Evolutionary conservation across 2,797 vertebrate species (phyloP), one percentile per base, ranked within the genome.

Genomic region (Darevskia nairensis): DNA sequence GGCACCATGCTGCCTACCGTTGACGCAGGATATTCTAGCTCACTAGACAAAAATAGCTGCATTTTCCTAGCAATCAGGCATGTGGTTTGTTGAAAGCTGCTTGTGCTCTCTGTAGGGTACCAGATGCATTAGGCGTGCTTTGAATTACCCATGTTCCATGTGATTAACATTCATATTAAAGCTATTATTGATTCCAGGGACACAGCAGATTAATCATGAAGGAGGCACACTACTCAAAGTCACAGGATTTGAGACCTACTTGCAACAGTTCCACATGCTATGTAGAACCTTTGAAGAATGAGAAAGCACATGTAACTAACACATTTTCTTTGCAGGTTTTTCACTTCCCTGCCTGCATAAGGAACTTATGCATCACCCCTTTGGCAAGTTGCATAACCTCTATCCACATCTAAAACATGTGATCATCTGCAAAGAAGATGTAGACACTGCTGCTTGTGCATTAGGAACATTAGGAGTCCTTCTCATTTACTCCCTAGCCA

Each of bases 131-230:
- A 25, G 29, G 59, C 23, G 19, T 55, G 68, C 23, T 46, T 32
- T 71, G 71, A 82, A 71, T 50, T 83, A 44, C 3, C 29, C 6
- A 61, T 80, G 55, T 23, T 80, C 78, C 78, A 35, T 61, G 23
- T 66, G 59, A 66, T 44, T 66, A 77, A 77, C 78, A 71, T 66
- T 78, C 61, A 44, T 17, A 25, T 85, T 32, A 32, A 86, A 86
- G n/a, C 1, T 75, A 29, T 44, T 55, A 13, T n/a, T 89, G 75
- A 21, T 6, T 66, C 21, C 0, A 79, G 21, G 0, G 88, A 77
- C 82, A 82, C 55, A 77, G 35, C 0, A 6, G 55, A 35, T 55
- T 80, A 23, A 39, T 69, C 77, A 44, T 44, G 35, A 44, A 10
- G 4, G 1, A 1, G 6, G 75, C 41, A 32, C 50, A 50, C 46